phyloP scores from a whole-genome alignment of 2,888 invertebrate species.

The Kuschelorhynchus macadamiae region DNA sequence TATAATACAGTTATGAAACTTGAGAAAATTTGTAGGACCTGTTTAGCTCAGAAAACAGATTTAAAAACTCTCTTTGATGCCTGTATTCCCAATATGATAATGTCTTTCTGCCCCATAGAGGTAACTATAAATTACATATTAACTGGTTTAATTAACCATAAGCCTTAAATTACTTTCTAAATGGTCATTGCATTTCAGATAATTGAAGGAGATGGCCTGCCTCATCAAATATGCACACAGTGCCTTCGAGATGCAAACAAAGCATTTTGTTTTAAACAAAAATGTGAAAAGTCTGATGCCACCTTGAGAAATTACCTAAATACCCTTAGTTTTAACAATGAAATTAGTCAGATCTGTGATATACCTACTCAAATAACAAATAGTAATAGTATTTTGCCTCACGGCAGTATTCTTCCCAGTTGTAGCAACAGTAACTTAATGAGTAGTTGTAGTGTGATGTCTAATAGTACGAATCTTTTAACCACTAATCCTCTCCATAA shows the following conservation, averaged over 20 bases:
- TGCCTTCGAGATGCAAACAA: constrained; percentile 65
- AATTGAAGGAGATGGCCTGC: constrained; percentile 66
- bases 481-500: constrained; percentile 4
- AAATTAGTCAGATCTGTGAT: constrained; percentile 49
- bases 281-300: constrained; percentile 66
- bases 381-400: constrained; percentile 35
- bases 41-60: constrained; percentile 64
- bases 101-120: constrained; percentile 66
- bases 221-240: constrained; percentile 66
- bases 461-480: constrained; percentile 19
- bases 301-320: constrained; percentile 63
- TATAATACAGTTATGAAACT: constrained; percentile 62
- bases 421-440: constrained; percentile 28
- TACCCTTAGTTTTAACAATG: constrained; percentile 52
- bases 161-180: neutral
- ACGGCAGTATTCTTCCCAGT: constrained; percentile 25
- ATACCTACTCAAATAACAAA: constrained; percentile 56
- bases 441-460: constrained; percentile 33
- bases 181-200: constrained; percentile 56
- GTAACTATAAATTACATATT: constrained; percentile 54
- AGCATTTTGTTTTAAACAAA: constrained; percentile 65
- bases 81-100: constrained; percentile 66
- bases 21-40: constrained; percentile 66
- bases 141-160: too few relatives aligned
- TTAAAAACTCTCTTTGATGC: constrained; percentile 65